Conservation (phyloP, 2,113 vertebrate species). For the Alces alces region DNA sequence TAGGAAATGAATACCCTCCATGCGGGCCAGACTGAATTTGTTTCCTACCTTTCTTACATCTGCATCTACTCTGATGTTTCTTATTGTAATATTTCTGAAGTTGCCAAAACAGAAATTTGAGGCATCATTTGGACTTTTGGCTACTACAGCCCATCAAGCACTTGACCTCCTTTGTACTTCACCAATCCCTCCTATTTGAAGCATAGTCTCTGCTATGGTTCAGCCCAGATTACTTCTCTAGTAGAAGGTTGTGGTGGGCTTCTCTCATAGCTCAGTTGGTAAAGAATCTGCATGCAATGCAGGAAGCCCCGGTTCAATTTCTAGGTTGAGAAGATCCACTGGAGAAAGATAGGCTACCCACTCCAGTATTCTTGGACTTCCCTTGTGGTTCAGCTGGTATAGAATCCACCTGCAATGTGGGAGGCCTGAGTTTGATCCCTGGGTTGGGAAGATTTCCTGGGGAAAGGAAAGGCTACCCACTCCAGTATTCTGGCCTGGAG, state of each 20-base stretch:
- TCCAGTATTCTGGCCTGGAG: not conserved
- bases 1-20: not conserved
- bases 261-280: not conserved
- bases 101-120: not conserved
- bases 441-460: not conserved
- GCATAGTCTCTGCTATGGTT: not conserved
- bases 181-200: not conserved
- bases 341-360: not conserved
- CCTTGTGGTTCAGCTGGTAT: not conserved
- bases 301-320: fast-evolving
- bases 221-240: not conserved
- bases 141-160: not conserved
- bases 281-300: not conserved
- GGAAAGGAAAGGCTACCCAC: not conserved
- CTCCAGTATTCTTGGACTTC: not conserved
- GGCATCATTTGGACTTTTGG: not conserved
- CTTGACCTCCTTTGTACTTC: not conserved
- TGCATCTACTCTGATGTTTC: not conserved
- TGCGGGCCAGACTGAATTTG: not conserved
- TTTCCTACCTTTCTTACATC: not conserved
- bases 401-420: not conserved
- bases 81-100: not conserved
- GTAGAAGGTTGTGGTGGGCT: not conserved
- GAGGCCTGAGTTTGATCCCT: not conserved
- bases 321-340: not conserved